Evolutionary conservation across 2,797 vertebrate genomes (phyloP).

Genomic region (Chaenodraco wilsoni): DNA sequence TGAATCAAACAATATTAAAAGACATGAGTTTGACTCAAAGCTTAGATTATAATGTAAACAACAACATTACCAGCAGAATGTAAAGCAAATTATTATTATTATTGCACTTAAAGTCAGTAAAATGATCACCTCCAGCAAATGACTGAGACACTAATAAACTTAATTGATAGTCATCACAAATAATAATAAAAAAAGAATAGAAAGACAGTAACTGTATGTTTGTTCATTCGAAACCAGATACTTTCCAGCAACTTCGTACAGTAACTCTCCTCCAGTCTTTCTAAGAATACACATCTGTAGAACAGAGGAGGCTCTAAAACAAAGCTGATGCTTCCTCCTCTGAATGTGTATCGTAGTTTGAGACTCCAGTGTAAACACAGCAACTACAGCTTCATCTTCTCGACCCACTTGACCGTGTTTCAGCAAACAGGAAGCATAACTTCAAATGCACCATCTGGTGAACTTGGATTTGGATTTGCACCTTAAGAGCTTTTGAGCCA

Average conservation of each 20-base stretch:
- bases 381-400: conserved; percentile 38
- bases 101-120: conserved; percentile 76
- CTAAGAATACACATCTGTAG: conserved; percentile 37
- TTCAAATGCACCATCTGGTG: conserved; percentile 40
- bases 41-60: conserved; percentile 69
- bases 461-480: conserved; percentile 53
- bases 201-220: conserved; percentile 42
- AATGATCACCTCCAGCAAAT: conserved; percentile 22
- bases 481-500: conserved; percentile 27
- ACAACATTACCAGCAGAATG: conserved; percentile 47
- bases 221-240: conserved; percentile 46
- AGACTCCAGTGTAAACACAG: conserved; percentile 62
- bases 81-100: conserved; percentile 52
- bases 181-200: conserved; percentile 11
- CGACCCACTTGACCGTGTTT: conserved; percentile 14
- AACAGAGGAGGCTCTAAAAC: neutral
- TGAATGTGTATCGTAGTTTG: conserved; percentile 7
- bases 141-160: conserved; percentile 19
- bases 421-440: conserved; percentile 29
- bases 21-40: conserved; percentile 40
- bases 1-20: conserved; percentile 24
- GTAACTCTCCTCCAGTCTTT: conserved; percentile 22
- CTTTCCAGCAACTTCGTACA: conserved; percentile 22
- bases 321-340: conserved; percentile 5
- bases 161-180: conserved; percentile 53